Evolutionary conservation across 1,140 invertebrate species (phyloP), one percentile per base, ranked within the genome.

Genomic region (Mylabris phalerata): DNA sequence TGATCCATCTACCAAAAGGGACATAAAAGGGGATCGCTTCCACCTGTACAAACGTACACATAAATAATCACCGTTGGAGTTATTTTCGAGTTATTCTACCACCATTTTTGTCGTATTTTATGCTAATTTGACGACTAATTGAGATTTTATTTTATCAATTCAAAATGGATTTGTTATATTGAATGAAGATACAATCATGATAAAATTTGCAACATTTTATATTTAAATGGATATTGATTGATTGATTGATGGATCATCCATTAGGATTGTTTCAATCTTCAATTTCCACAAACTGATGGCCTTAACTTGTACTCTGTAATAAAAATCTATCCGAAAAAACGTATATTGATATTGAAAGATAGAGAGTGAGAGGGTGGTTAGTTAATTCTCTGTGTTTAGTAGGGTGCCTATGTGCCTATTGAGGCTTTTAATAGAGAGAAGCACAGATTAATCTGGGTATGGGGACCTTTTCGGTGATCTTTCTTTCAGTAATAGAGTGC

Each of bases 381-480:
- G 48, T 57, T 63, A 58, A 64, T 54, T 57, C 4, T 32, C 4
- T 32, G 32, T 32, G 4, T 32, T 32, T 32, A 55, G 49, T 57
- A 60, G 64, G 61, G 51, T 54, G 63, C 63, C 32, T 32, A 32
- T 32, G 63, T 59, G 66, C 61, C 63, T 62, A 65, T 61, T 62
- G 61, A 62, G 63, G 61, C 63, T 61, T 61, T 67, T 67, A 67
- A 67, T 67, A 55, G 58, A 32, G 32, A 65, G 63, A 45, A 65
- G 66, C 66, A 65, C 66, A 67, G 66, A 67, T 67, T 67, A 67
- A 67, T 67, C 66, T 58, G 59, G 61, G 57, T 32, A 32, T 32
- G 48, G 42, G 51, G 51, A 54, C 60, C 63, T 65, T 63, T 57
- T 32, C 32, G 54, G 61, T 67, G 66, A 67, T 67, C 66, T 67